Base-by-base conservation (phyloP, 1,140 invertebrate species). In the Pinna nobilis region DNA sequence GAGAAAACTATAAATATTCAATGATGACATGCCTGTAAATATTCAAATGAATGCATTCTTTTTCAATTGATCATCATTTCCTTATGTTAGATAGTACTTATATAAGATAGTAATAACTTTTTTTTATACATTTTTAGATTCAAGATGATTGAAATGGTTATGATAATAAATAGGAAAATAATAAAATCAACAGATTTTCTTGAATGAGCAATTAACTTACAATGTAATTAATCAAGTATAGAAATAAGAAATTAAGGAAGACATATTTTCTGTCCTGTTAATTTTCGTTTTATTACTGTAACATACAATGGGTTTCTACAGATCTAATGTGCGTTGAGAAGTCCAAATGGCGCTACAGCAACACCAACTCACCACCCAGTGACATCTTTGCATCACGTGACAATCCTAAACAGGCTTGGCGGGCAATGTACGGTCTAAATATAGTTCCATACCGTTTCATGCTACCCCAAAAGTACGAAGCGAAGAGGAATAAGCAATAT, bases 361-460 rank as follows among this genome's bases (percentile, higher is more conserved):
- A 20, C 23, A 13, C 59, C n/a, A 41, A 23, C 18, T 63, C 44
- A 33, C 35, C 15, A 20, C 35, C 59, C 5, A 35, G 28, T 13
- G 59, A 63, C 25, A 9, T 35, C 9, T 63, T 63, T 28, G 28
- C 39, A 9, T 15, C 59, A 23, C n/a, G 28, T 15, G 35, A 15
- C 13, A 35, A 63, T 25, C n/a, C 1, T 5, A 41, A 25, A 39
- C 59, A 63, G 20, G 59, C 59, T 0, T 63, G 59, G 59, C 59
- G 59, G 44, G 59, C 59, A 23, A 63, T 63, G 59, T 41, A 63
- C 59, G 59, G 59, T 18, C 35, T 63, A 11, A 13, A 25, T 25
- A 41, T 44, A 25, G 23, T 37, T 18, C 59, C 59, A 20, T 63
- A 41, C 25, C 4, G n/a, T 30, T 63, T 63, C 23, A 4, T 23